Evolutionary conservation across 2,113 vertebrate genomes (phyloP).

Genomic region (Ptilorrhoa leucosticta): DNA sequence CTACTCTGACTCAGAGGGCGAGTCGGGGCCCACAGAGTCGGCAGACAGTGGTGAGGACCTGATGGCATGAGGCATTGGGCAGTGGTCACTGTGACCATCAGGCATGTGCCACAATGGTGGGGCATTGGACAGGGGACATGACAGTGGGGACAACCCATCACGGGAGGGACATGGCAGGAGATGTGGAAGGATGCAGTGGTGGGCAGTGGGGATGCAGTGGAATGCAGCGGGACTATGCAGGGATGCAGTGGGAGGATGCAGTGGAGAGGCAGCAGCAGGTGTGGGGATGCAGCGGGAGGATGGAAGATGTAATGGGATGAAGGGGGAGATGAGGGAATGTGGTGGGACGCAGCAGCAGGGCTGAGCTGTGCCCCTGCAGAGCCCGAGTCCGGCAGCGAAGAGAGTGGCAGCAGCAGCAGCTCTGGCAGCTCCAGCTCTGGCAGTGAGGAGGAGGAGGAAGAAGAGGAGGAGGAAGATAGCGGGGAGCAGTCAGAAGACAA

Average conservation of each 20-base stretch:
- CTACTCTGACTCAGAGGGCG: constrained; percentile 95
- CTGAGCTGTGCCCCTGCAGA: constrained; percentile 62
- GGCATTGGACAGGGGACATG: neutral
- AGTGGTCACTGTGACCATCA: neutral
- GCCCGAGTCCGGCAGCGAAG: constrained; percentile 80
- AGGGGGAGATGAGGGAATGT: neutral
- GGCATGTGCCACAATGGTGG: neutral
- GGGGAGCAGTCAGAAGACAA: constrained; percentile 77
- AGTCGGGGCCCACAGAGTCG: constrained; percentile 93
- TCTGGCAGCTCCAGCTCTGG: constrained; percentile 66
- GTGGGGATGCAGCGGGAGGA: neutral
- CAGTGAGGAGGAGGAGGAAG: constrained; percentile 77
- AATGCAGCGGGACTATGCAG: neutral
- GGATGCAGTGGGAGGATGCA: neutral
- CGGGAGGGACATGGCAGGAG: neutral
- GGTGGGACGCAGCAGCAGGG: neutral
- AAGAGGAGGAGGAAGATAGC: constrained; percentile 77
- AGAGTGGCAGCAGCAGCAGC: constrained; percentile 65
- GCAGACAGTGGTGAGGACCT: constrained; percentile 88
- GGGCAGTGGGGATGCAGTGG: neutral
- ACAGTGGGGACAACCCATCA: neutral
- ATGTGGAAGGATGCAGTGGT: neutral
- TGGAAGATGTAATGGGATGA: neutral
- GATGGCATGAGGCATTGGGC: neutral
- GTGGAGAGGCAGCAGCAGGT: neutral